Percentiles rank a stretch among this genome's conserved stretches.
Conservation (phyloP, 2,113 vertebrate genomes). For the Miniopterus natalensis region DNA sequence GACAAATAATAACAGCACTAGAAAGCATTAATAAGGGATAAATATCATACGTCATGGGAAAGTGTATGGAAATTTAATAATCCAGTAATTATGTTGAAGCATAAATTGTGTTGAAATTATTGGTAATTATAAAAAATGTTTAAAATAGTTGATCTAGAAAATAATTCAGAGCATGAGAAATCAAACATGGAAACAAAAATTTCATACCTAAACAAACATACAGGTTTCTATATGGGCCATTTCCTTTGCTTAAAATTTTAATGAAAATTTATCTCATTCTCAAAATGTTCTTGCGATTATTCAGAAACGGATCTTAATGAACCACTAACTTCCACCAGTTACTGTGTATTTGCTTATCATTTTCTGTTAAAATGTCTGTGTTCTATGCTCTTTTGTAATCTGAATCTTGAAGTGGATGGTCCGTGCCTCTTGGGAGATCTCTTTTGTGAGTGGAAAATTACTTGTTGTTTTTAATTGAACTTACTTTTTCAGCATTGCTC, state of each 20-base stretch:
- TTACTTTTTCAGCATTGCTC: slow-evolving; percentile 97
- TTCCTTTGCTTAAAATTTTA: slow-evolving; percentile 47
- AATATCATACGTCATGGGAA: not conserved
- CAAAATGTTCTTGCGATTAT: not conserved
- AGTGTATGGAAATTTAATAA: slow-evolving; percentile 8
- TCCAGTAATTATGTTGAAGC: slow-evolving; percentile 5
- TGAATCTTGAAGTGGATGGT: not conserved
- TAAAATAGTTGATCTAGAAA: slow-evolving; percentile 51
- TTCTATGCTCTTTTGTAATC: not conserved
- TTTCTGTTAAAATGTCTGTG: not conserved
- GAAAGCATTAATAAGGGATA: not conserved
- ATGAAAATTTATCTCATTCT: not conserved
- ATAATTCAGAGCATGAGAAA: not conserved
- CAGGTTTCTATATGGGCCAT: not conserved
- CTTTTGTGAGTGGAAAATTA: not conserved
- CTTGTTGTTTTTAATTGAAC: not conserved
- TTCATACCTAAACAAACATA: not conserved
- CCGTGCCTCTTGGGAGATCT: not conserved
- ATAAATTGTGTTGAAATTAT: slow-evolving; percentile 25
- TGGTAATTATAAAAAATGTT: slow-evolving; percentile 17
- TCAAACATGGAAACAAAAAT: not conserved
- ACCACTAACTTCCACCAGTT: not conserved
- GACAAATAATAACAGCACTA: not conserved
- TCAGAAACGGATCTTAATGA: slow-evolving; percentile 6
- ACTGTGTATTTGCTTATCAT: not conserved